phyloP scores from a whole-genome alignment of 1,140 invertebrate species.

The Papilio glaucus region DNA sequence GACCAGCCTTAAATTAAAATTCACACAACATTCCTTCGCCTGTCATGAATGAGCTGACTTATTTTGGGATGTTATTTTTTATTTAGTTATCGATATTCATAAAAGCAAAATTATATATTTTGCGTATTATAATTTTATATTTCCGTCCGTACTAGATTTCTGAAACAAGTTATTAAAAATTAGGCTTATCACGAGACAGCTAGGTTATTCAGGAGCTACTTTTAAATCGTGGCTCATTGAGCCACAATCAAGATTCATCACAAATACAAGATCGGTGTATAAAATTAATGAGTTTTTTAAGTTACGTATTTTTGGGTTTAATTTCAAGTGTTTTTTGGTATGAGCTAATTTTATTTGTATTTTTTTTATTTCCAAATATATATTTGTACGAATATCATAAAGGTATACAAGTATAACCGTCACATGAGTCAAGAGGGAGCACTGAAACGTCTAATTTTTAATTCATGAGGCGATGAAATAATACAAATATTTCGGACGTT shows the following conservation, averaged over 20 bases:
- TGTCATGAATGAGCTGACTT: constrained; percentile 7
- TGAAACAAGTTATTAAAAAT: neutral
- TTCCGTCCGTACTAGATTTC: neutral
- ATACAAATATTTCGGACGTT: no score
- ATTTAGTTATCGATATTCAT: constrained; percentile 7
- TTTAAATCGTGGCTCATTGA: no score
- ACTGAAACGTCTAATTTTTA: no score
- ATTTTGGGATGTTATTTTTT: constrained; percentile 18
- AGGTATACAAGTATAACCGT: no score
- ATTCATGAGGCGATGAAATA: neutral
- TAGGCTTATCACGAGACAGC: neutral
- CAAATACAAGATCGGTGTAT: no score
- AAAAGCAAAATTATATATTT: neutral
- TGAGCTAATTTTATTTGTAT: neutral
- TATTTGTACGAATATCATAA: neutral
- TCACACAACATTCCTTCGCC: constrained; percentile 14
- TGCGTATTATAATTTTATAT: neutral
- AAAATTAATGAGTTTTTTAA: no score
- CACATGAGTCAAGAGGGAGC: no score
- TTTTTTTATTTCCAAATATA: neutral
- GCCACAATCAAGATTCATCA: no score
- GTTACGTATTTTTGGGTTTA: no score
- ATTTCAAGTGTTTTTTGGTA: no score
- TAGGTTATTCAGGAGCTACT: no score
- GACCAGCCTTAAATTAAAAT: constrained; percentile 24